Percentiles rank a stretch among this genome's conserved stretches.
These are phyloP conservation scores for Mantis religiosa DNA, from an alignment of 2,888 invertebrate genomes.

Conservation along the genomic window DNA sequence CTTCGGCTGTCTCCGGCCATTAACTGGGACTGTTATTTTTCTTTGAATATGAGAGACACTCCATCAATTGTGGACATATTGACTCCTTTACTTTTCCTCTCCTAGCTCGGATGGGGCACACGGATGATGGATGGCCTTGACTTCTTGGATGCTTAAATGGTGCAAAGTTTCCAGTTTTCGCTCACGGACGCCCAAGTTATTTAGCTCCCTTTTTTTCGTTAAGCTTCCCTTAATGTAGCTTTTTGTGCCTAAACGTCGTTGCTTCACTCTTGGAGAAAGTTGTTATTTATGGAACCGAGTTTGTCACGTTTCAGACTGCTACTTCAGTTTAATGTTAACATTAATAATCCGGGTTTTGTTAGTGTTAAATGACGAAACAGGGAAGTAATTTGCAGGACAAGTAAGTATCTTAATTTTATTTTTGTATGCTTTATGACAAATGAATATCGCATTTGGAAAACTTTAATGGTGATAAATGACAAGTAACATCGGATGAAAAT, in stretches of 20 bases:
- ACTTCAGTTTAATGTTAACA: no score
- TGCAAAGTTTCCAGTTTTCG: background rate
- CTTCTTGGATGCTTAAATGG: background rate
- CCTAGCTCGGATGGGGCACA: background rate
- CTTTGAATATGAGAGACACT: background rate
- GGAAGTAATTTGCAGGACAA: no score
- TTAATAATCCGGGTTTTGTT: no score
- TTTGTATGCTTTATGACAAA: no score
- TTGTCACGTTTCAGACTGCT: no score
- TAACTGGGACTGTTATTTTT: background rate
- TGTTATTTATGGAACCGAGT: no score
- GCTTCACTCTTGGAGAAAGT: background rate
- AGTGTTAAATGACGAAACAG: no score
- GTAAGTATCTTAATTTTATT: no score
- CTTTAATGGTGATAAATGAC: no score
- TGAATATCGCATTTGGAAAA: no score
- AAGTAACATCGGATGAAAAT: no score
- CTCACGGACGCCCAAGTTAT: background rate
- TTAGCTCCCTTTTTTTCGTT: background rate
- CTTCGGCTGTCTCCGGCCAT: background rate
- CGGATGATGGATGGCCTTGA: background rate
- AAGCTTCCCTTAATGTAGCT: background rate
- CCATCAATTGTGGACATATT: background rate
- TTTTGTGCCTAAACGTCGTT: background rate
- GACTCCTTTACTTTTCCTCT: background rate